A percentile compares a stretch with the other conserved stretches of the same genome.
phyloP scores from a whole-genome alignment of 92 coral and sea anemone species.

The Epizoanthus stellaris region DNA sequence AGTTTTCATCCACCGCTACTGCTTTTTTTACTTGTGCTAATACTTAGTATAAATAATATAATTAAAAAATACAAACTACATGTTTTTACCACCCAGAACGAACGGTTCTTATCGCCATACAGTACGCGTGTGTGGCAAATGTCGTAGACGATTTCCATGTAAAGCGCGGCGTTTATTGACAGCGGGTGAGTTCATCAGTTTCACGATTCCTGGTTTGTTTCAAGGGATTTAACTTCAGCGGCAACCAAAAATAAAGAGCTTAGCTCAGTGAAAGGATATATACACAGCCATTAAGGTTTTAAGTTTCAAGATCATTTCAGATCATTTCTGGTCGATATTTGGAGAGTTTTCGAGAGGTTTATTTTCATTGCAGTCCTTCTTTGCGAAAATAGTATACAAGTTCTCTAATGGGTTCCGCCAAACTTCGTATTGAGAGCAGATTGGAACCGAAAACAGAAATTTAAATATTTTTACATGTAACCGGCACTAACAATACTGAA shows the following conservation, averaged over 20 bases:
- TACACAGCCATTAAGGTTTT: not conserved
- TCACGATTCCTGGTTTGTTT: not conserved
- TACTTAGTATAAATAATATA: too few relatives aligned
- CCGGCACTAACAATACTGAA: too few relatives aligned
- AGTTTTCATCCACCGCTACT: too few relatives aligned
- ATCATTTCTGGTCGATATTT: not conserved
- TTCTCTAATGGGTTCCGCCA: too few relatives aligned
- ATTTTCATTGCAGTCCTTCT: too few relatives aligned
- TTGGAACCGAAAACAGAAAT: too few relatives aligned
- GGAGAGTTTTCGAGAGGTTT: not conserved
- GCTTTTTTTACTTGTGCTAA: too few relatives aligned
- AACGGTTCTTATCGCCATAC: too few relatives aligned
- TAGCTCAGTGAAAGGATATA: slow-evolving; percentile 15
- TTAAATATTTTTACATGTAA: too few relatives aligned
- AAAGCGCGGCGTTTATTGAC: not conserved
- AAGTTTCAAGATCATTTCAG: not conserved
- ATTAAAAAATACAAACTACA: too few relatives aligned
- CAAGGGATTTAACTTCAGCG: not conserved
- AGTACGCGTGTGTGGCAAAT: not conserved
- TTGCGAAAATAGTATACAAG: too few relatives aligned
- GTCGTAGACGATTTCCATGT: not conserved
- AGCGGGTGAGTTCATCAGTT: not conserved
- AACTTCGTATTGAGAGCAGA: too few relatives aligned
- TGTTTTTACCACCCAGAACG: not conserved
- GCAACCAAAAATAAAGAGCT: slow-evolving; percentile 26